Percentiles rank a stretch among this genome's conserved stretches.
Evolutionary conservation across 92 coral and sea anemone genomes (phyloP).

Genomic region (Palythoa heliodiscus): DNA sequence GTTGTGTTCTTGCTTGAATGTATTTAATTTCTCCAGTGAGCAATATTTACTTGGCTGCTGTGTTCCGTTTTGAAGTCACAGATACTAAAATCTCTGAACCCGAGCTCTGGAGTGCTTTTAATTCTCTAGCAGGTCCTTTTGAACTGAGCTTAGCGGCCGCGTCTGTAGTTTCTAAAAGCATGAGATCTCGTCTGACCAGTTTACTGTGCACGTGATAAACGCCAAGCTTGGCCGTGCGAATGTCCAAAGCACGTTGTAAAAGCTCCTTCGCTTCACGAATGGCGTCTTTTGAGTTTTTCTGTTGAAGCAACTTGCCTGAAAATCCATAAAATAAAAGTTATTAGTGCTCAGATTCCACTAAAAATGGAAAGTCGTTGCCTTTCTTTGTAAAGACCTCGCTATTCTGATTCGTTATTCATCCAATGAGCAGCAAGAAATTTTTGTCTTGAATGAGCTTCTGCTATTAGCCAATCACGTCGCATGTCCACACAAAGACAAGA

Average conservation of each 20-base stretch:
- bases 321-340: not conserved
- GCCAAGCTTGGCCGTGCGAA: conserved; percentile 83
- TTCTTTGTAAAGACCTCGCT: too few relatives aligned
- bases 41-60: conserved; percentile 32
- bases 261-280: conserved; percentile 73
- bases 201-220: conserved; percentile 82
- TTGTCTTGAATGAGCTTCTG: too few relatives aligned
- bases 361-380: too few relatives aligned
- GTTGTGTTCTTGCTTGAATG: too few relatives aligned
- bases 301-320: conserved; percentile 80
- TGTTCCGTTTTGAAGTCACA: conserved; percentile 41
- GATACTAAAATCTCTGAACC: conserved; percentile 43
- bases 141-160: conserved; percentile 64
- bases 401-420: too few relatives aligned
- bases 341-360: too few relatives aligned
- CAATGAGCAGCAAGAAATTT: too few relatives aligned
- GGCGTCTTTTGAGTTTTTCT: conserved; percentile 80
- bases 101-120: conserved; percentile 48
- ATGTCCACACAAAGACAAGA: too few relatives aligned
- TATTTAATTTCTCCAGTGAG: too few relatives aligned
- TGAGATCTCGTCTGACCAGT: conserved; percentile 74
- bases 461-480: too few relatives aligned
- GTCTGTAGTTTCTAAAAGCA: conserved; percentile 74
- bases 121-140: conserved; percentile 57
- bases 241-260: conserved; percentile 89